Evolutionary conservation across 1,140 invertebrate genomes (phyloP), one percentile per base, ranked within the genome.

Genomic region (Drosophila pseudoobscura): DNA sequence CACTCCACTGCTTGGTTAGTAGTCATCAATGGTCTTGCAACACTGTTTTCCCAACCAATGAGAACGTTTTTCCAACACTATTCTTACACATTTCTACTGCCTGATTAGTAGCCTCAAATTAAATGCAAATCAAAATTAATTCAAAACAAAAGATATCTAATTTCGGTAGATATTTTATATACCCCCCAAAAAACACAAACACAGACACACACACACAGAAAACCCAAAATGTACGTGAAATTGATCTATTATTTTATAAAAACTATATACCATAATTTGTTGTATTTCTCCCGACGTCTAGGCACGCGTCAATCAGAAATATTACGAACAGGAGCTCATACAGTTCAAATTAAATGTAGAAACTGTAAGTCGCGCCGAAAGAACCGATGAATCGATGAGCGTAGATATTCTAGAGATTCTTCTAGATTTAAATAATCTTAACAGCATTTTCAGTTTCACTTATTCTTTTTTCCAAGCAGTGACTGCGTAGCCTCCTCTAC

Each of bases 241-340:
- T 46, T 60, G 58, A 65, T 73, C 70, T 85, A 56, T 84, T 63
- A 26, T 73, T 69, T 73, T 70, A 68, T 73, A 69, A 62, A 62
- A 62, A 53, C 49, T 54, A 69, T 69, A 68, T 45, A 64, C 20
- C 56, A 69, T 75, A 49, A 52, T 77, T 78, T 87, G 75, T 88
- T 88, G 78, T 87, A 69, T 87, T 78, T 88, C 68, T 68, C 65
- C 62, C 85, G 78, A 78, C 66, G 74, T 91, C 87, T 88, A 91
- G 91, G 91, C 91, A 70, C 90, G 91, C 75, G 91, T 78, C 76
- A 78, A 84, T 88, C 91, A 91, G 15, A 91, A 87, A 79, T 76
- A 80, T 77, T 79, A 84, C 69, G 91, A 91, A 90, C 78, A 91
- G 89, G 84, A 91, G 69, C 78, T 90, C 71, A 71, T 87, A 78